Base-by-base conservation (phyloP, 2,888 invertebrate genomes). In the Sinotaia quadrata region DNA sequence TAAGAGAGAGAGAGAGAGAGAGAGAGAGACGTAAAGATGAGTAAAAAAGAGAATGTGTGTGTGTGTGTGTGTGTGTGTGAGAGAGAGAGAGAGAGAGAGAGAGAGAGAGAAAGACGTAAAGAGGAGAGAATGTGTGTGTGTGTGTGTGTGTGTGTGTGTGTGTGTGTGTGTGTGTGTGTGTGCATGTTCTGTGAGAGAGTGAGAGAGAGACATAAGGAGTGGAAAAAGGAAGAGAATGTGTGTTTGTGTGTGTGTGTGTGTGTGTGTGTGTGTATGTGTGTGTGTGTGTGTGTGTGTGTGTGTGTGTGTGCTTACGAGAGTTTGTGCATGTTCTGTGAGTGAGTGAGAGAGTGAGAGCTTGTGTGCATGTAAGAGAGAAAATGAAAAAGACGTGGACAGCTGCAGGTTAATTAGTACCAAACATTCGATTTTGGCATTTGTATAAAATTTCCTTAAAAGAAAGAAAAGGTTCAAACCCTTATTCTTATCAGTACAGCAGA, bases 21-120 rank as follows among this genome's bases (percentile, higher is more conserved):
- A 41, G 8, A 41, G 41, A 18, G 10, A 41, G 41, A 18, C 18
- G 10, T 41, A 41, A 12, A 41, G 8, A 18, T 18, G 18, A 41
- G 41, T 41, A 41, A 18, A 41, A 12, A 41, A 41, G 18, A 8
- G 24, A 18, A 27, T 44, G 44, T 54, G n/a, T 52, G 62, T 63
- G 31, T 52, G 52, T 52, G n/a, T 63, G 34, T 51, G 34, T 63
- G 62, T 63, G 27, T 52, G 62, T 63, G 24, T 60, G 60, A 44
- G 27, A 44, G 60, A 44, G 27, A 44, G 41, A 27, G 41, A 24
- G 41, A 44, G 41, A 27, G 41, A 44, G 41, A 44, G 41, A 15
- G 52, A 24, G 21, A 24, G 4, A 2, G n/a, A n/a, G n/a, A n/a
- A n/a, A n/a, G n/a, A 51, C 27, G 15, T 10, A 18, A n/a, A 24